Conservation (phyloP, 2,797 vertebrate genomes). For the Micromesistius poutassou region DNA sequence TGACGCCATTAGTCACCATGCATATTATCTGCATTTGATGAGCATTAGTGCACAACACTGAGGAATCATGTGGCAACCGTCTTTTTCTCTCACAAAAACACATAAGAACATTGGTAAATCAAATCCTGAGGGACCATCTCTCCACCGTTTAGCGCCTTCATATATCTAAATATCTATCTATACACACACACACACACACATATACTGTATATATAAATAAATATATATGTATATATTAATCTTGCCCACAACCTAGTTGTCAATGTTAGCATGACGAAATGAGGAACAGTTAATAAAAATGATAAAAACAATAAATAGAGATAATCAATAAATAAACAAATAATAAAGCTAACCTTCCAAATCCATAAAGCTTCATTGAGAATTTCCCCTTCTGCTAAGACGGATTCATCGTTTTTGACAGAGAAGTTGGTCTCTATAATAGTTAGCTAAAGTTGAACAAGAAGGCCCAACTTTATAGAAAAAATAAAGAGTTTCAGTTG, state of each 20-base stretch:
- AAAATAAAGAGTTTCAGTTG: neutral
- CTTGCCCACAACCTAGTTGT: neutral
- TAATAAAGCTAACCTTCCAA: neutral
- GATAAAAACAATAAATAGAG: no score
- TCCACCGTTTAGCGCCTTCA: neutral
- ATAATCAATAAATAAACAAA: no score
- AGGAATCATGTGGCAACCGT: no score
- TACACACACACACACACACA: no score
- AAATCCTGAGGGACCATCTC: neutral
- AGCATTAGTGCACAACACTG: neutral
- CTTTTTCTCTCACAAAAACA: no score
- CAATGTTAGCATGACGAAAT: neutral
- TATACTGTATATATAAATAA: no score
- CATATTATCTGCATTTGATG: neutral
- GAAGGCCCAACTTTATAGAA: constrained; percentile 3
- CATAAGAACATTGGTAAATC: no score
- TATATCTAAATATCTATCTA: no score
- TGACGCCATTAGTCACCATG: neutral
- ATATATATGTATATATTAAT: no score
- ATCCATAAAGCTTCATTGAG: neutral
- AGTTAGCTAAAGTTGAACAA: neutral
- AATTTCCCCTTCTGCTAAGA: neutral
- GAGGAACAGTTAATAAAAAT: neutral
- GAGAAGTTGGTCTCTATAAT: neutral
- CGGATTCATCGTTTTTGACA: neutral